A percentile compares a stretch with the other conserved stretches of the same genome.
These are phyloP conservation scores for Dendrolimus kikuchii DNA, from an alignment of 1,140 invertebrate genomes.

Conservation along the genomic window DNA sequence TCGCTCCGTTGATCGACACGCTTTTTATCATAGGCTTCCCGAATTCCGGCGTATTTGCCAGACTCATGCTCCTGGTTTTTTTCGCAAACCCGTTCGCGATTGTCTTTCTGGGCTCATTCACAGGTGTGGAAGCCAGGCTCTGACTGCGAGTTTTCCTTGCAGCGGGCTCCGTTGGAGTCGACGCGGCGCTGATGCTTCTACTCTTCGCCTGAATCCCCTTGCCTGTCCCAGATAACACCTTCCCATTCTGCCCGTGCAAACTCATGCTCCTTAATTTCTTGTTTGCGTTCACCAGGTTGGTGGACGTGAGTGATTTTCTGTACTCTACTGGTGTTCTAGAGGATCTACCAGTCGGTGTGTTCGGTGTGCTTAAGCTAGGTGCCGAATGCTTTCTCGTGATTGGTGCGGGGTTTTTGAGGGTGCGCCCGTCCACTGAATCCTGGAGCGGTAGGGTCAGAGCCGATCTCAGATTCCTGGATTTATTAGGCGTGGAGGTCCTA, in stretches of 20 bases:
- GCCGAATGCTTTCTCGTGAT: conserved; percentile 51
- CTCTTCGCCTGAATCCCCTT: conserved; percentile 28
- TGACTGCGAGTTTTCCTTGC: conserved; percentile 43
- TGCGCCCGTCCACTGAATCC: conserved; percentile 14
- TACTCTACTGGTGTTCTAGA: conserved; percentile 47
- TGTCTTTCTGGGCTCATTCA: conserved; percentile 35
- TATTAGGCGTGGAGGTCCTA: conserved; percentile 40
- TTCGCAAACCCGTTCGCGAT: conserved; percentile 34
- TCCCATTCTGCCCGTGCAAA: conserved; percentile 29
- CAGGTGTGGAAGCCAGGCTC: conserved; percentile 48
- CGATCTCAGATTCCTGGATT: conserved; percentile 30
- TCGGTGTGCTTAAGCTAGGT: conserved; percentile 54
- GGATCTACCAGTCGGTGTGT: conserved; percentile 38
- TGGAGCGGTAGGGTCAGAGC: conserved; percentile 45
- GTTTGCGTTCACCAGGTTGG: conserved; percentile 25
- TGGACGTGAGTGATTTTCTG: conserved; percentile 51
- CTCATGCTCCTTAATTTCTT: conserved; percentile 62
- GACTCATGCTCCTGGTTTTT: conserved; percentile 59
- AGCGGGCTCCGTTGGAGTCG: conserved; percentile 23
- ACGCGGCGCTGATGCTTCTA: conserved; percentile 23
- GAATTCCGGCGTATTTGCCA: conserved; percentile 31
- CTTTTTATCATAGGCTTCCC: conserved; percentile 40
- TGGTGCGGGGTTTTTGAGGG: conserved; percentile 15
- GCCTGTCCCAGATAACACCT: conserved; percentile 40
- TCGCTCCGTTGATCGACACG: conserved; percentile 27